Evolutionary conservation across 1,140 invertebrate species (phyloP).

Genomic region (Camponotus vicinus): DNA sequence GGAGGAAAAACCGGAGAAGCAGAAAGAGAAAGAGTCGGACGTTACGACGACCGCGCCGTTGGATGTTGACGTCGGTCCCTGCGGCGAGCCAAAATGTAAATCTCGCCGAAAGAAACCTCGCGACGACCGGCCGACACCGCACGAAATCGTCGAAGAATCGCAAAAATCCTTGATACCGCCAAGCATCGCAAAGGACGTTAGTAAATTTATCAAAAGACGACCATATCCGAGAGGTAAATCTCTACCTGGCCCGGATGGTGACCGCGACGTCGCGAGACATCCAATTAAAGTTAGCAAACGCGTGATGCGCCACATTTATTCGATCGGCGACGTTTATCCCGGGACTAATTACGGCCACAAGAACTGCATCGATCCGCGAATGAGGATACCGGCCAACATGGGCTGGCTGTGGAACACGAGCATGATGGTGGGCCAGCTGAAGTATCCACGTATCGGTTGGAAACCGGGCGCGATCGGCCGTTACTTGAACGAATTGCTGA

Average conservation of each 20-base stretch:
- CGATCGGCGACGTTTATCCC: slow-evolving; percentile 73
- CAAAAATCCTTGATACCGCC: neutral
- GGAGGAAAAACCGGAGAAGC: slow-evolving; percentile 68
- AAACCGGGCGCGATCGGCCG: slow-evolving; percentile 81
- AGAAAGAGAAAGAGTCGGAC: slow-evolving; percentile 52
- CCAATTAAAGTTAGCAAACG: slow-evolving; percentile 74
- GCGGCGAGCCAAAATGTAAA: slow-evolving; percentile 78
- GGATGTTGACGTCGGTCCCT: slow-evolving; percentile 73
- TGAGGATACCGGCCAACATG: slow-evolving; percentile 82
- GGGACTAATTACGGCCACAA: slow-evolving; percentile 79
- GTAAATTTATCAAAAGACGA: neutral
- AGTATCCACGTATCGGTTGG: slow-evolving; percentile 79
- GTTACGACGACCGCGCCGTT: neutral
- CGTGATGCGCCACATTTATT: slow-evolving; percentile 76
- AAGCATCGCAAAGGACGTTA: neutral
- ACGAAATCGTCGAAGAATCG: neutral
- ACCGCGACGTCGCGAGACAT: neutral
- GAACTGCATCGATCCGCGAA: slow-evolving; percentile 78
- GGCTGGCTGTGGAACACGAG: slow-evolving; percentile 83
- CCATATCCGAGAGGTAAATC: neutral
- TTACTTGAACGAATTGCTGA: slow-evolving; percentile 77
- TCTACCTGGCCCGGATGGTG: slow-evolving; percentile 21
- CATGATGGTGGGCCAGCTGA: slow-evolving; percentile 70
- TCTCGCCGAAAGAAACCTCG: slow-evolving; percentile 69
- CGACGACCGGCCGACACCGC: neutral